Conservation (phyloP, 2,888 invertebrate species). For the Ariolimax columbianus region DNA sequence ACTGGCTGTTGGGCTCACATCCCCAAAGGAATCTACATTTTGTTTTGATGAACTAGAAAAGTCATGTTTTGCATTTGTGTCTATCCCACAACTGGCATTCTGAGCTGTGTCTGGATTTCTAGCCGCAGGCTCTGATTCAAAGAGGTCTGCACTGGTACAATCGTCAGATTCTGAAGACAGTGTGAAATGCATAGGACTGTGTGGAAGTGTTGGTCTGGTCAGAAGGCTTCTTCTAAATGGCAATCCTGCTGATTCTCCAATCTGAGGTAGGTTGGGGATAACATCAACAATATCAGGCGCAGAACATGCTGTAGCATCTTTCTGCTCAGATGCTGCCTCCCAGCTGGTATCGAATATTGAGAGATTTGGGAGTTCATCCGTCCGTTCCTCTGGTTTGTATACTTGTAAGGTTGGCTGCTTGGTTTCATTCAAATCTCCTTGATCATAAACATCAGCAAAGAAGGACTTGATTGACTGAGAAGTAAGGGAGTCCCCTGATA, state of each 20-base stretch:
- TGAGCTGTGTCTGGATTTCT: background rate
- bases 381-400: conserved; percentile 30
- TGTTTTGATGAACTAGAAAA: background rate
- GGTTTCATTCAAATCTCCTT: conserved; percentile 5
- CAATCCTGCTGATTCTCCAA: background rate
- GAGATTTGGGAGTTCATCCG: conserved; percentile 33
- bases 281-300: background rate
- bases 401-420: background rate
- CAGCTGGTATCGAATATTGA: conserved; percentile 34
- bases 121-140: conserved; percentile 25
- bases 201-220: background rate
- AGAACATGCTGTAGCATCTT: background rate
- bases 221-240: background rate
- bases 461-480: conserved; percentile 23
- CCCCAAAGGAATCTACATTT: background rate
- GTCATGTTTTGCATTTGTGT: background rate
- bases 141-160: conserved; percentile 51
- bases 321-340: background rate
- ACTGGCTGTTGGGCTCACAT: conserved; percentile 9
- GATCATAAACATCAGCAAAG: conserved; percentile 23
- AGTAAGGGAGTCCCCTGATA: conserved; percentile 20
- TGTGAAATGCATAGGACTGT: background rate
- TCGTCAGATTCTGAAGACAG: conserved; percentile 46
- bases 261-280: background rate
- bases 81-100: too few species aligned